phyloP scores from a whole-genome alignment of 2,888 invertebrate species.

The Lasioglossum lativentre region DNA sequence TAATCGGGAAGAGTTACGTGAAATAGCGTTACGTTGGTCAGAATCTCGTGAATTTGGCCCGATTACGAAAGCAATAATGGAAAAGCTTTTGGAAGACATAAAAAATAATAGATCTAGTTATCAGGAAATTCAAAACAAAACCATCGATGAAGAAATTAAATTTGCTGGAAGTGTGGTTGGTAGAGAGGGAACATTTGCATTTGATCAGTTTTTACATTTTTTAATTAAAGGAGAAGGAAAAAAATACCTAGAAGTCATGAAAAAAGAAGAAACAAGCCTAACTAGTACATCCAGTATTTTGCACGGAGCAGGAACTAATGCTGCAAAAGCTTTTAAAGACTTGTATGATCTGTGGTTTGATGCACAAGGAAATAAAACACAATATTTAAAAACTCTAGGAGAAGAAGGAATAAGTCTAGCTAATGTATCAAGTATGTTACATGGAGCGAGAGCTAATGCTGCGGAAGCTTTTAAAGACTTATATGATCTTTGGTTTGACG shows the following conservation, averaged over 20 bases:
- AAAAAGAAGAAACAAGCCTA: neutral
- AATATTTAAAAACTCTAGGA: too few relatives aligned
- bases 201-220: constrained; percentile 14
- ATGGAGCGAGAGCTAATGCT: too few relatives aligned
- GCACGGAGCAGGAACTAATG: neutral
- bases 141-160: constrained; percentile 39
- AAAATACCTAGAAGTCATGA: constrained; percentile 12
- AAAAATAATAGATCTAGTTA: constrained; percentile 56
- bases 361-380: too few relatives aligned
- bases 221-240: constrained; percentile 5
- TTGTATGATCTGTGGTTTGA: neutral
- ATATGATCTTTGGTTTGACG: too few relatives aligned
- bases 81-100: constrained; percentile 69
- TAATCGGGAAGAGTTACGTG: constrained; percentile 71
- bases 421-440: too few relatives aligned
- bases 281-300: constrained; percentile 13
- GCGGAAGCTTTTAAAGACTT: too few relatives aligned
- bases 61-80: constrained; percentile 65
- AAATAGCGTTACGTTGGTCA: constrained; percentile 75
- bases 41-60: constrained; percentile 73
- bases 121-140: constrained; percentile 55
- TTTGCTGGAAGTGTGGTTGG: constrained; percentile 28
- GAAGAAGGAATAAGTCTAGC: too few relatives aligned
- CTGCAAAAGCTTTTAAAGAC: neutral
- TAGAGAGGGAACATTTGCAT: neutral